phyloP scores from a whole-genome alignment of 23 tunicate species.

The Oikopleura dioica region DNA sequence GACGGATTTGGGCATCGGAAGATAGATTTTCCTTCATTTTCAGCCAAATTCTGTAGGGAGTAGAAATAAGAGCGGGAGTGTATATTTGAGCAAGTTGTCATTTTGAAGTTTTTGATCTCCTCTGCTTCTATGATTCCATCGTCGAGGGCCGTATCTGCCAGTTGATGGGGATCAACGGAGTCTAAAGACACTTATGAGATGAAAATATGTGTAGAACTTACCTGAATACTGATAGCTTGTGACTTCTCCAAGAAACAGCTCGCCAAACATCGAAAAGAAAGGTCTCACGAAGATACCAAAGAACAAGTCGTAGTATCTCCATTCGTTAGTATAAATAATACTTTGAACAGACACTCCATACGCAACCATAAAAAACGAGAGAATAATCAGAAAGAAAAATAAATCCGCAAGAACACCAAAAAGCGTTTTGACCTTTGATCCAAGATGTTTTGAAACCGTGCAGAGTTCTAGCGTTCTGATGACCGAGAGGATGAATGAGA shows the following conservation, averaged over 20 bases:
- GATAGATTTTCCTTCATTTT: neutral
- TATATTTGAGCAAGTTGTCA: too few species aligned
- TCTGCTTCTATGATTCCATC: too few species aligned
- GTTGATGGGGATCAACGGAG: neutral
- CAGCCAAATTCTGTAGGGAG: neutral
- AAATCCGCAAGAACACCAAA: slow-evolving; percentile 4
- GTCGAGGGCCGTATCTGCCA: neutral
- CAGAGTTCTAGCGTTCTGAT: slow-evolving; percentile 11
- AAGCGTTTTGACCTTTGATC: slow-evolving; percentile 2
- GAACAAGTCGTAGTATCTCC: neutral
- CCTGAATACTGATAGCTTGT: neutral
- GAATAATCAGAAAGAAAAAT: slow-evolving; percentile 1
- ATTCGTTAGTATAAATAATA: neutral
- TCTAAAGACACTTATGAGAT: too few species aligned
- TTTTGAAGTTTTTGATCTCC: too few species aligned
- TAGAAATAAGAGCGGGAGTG: neutral
- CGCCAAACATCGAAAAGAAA: slow-evolving; percentile 12
- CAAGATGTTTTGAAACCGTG: neutral
- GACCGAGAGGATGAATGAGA: neutral
- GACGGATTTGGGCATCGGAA: neutral
- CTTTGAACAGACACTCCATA: slow-evolving; percentile 2
- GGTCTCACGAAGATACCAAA: neutral
- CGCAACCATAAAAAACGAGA: neutral
- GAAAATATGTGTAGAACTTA: too few species aligned
- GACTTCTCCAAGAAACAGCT: slow-evolving; percentile 1